A percentile compares a stretch with the other conserved stretches of the same genome.
Evolutionary conservation across 2,888 invertebrate genomes (phyloP).

Genomic region (Parthenolecanium corni): DNA sequence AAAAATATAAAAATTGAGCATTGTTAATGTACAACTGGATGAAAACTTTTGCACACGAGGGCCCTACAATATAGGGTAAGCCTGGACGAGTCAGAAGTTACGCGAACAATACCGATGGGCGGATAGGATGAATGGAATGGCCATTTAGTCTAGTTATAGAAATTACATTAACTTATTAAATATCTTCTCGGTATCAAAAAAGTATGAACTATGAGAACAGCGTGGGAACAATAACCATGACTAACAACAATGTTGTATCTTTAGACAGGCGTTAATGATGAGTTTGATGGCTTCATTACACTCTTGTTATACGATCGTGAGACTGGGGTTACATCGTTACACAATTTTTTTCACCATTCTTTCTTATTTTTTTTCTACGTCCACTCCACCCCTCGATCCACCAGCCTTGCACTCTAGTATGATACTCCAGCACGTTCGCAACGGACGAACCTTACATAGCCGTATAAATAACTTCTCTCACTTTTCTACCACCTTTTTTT

Average conservation of each 20-base stretch:
- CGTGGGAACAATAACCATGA: constrained; percentile 20
- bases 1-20: no score
- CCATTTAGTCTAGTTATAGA: no score
- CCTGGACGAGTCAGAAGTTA: no score
- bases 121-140: no score
- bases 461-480: no score
- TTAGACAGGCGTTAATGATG: constrained; percentile 21
- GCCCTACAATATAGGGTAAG: no score
- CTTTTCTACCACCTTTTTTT: neutral
- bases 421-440: constrained; percentile 2
- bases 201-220: neutral
- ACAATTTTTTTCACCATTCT: neutral
- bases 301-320: constrained; percentile 5
- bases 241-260: constrained; percentile 20
- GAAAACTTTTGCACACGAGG: no score
- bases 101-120: no score
- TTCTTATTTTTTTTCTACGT: constrained; percentile 3
- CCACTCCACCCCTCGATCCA: neutral
- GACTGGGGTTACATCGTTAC: neutral
- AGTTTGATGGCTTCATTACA: constrained; percentile 16
- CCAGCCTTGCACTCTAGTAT: neutral
- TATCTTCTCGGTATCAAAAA: neutral
- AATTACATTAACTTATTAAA: neutral
- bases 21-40: no score
- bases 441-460: neutral